These are phyloP conservation scores for Hirtodrosophila cameraria DNA, from an alignment of 2,888 invertebrate genomes.

Conservation along the genomic window DNA sequence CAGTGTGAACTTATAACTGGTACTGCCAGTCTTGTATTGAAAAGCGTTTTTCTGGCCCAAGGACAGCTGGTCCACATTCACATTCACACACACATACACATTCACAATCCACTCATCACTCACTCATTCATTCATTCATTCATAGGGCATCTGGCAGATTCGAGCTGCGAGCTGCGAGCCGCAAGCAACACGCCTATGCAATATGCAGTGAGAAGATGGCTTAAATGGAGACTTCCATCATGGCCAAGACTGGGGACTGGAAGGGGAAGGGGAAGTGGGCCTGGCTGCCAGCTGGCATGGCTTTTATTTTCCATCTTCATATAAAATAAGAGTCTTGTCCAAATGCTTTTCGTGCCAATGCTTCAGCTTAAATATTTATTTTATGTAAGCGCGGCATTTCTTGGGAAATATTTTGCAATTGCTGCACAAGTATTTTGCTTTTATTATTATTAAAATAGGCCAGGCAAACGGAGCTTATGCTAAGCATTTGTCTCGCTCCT, in stretches of 20 bases:
- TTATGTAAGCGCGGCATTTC: slow-evolving; percentile 62
- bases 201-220: slow-evolving; percentile 39
- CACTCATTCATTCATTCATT: slow-evolving; percentile 26
- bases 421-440: slow-evolving; percentile 55
- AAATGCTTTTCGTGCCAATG: slow-evolving; percentile 55
- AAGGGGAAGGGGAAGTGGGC: no score
- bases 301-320: slow-evolving; percentile 51
- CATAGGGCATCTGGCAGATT: slow-evolving; percentile 41
- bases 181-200: slow-evolving; percentile 29
- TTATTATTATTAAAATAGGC: slow-evolving; percentile 65
- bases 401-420: slow-evolving; percentile 58
- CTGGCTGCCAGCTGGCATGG: slow-evolving; percentile 49
- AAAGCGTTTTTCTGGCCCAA: slow-evolving; percentile 65
- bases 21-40: slow-evolving; percentile 54
- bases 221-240: slow-evolving; percentile 30
- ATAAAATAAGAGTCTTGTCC: slow-evolving; percentile 10
- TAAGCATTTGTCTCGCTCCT: slow-evolving; percentile 27
- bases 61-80: slow-evolving; percentile 50
- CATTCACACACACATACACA: no score
- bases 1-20: slow-evolving; percentile 25
- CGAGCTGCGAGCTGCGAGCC: slow-evolving; percentile 14
- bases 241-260: no score
- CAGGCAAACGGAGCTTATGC: slow-evolving; percentile 53
- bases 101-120: slow-evolving; percentile 8
- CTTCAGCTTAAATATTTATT: slow-evolving; percentile 70